These are phyloP conservation scores for Onychostoma macrolepis DNA, from an alignment of 2,113 vertebrate genomes.

Conservation along the genomic window DNA sequence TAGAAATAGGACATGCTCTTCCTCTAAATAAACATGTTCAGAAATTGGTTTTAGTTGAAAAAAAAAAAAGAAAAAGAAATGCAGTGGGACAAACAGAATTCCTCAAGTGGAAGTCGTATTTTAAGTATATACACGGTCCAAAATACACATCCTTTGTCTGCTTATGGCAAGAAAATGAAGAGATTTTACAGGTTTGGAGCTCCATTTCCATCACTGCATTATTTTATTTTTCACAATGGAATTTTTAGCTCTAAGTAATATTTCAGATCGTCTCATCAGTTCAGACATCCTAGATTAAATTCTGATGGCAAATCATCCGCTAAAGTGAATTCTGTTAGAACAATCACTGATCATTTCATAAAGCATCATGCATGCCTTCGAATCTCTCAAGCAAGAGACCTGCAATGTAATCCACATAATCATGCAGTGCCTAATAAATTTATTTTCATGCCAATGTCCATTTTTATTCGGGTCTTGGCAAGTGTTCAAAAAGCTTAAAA, in stretches of 20 bases:
- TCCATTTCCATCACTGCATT: not conserved
- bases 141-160: not conserved
- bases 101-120: not conserved
- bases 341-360: not conserved
- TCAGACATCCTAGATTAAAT: not conserved
- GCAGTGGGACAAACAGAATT: not conserved
- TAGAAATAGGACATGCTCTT: slow-evolving; percentile 12
- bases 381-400: not conserved
- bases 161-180: not conserved
- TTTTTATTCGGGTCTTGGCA: not conserved
- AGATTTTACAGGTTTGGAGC: not conserved
- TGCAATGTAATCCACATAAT: not conserved
- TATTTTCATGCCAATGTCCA: not conserved
- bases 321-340: not conserved
- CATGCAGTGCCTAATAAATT: not conserved
- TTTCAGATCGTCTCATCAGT: not conserved
- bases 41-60: not conserved
- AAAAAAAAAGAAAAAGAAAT: not conserved
- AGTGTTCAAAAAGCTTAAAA: not conserved
- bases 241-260: not conserved
- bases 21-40: not conserved
- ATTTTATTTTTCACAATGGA: not conserved
- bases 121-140: not conserved
- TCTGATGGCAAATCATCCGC: not conserved
- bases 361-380: not conserved